Evolutionary conservation across 2,797 vertebrate species (phyloP), one percentile per base, ranked within the genome.

Genomic region (Echiichthys vipera): DNA sequence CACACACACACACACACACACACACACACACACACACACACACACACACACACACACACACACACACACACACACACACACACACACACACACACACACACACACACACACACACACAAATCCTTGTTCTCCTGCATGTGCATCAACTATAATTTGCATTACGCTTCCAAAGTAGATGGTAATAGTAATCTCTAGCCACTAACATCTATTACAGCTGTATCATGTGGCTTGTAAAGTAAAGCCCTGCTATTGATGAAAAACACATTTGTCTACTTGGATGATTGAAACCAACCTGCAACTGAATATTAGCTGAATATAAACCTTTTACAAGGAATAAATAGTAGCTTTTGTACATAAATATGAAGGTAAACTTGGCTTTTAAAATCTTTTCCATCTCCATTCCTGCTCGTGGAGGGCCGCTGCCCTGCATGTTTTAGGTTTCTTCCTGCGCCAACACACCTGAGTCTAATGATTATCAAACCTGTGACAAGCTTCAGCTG

Each of bases 181-280:
- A 10, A 46, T 37, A 57, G 12, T 10, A 67, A 42, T 46, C 39
- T 65, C 17, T 50, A 27, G 8, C n/a, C 30, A 43, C 49, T 3
- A 78, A 7, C n/a, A 56, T 61, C 20, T 50, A 12, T 56, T 64
- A 32, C 40, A 7, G 40, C 37, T 50, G 22, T 46, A 71, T 64
- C 30, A 54, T 54, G 29, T 45, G 45, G 40, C 37, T 65, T 74
- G 29, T 68, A 71, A 80, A 71, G 24, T 65, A 5, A 68, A 71
- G 7, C 45, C 17, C 20, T 53, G 24, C 8, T 39, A 54, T 71
- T 59, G 51, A 70, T 39, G 14, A 57, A 64, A 39, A 58, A 15
- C 46, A 43, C 17, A 11, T 29, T 24, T 4, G 61, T 64, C 49
- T 17, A 49, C 11, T 39, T 65, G 0, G 0, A 63, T 36, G 20